Evolutionary conservation across 2,888 invertebrate genomes (phyloP), one percentile per base, ranked within the genome.

Genomic region (Cheilosia urbana): DNA sequence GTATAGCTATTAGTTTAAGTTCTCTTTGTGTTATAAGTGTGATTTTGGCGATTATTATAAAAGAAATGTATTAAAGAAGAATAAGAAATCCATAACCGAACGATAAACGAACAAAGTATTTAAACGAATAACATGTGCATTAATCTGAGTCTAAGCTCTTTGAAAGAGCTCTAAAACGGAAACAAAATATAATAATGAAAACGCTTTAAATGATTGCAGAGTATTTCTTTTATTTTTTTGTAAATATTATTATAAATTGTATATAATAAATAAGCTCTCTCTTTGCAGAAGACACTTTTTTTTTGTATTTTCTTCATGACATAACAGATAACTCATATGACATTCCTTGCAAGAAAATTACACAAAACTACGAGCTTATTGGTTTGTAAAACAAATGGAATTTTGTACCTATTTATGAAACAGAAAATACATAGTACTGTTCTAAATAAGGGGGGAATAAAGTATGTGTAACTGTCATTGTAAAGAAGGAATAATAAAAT

Each of bases 101-200:
- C 19, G 60, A 77, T 24, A 51, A 75, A 84, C 49, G 72, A 84
- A 65, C 66, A 65, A 84, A 84, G 84, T 84, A 84, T 84, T 84
- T 40, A 75, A 75, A 75, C 17, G 63, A 63, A 40, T 27, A 60
- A 47, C 53, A 66, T 30, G 49, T 42, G 58, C 45, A 75, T 34
- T 40, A 63, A 40, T 34, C 37, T 57, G 53, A 81, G 62, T 58
- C 80, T 60, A 69, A 75, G 80, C 76, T 81, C 75, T 81, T 81
- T 11, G 47, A 80, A 76, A 63, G 81, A 76, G 81, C 76, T 81
- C 80, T 80, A 80, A 80, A 80, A 40, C 17, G 21, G 13, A 51
- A 45, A 55, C 40, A 13, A 51, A 42, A 57, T 65, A 1, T 62
- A 62, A 45, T 13, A 13, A 30, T 30, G 7, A 30, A 30, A 49